Conservation (phyloP, 1,140 invertebrate species). For the Plutomurus gul region DNA sequence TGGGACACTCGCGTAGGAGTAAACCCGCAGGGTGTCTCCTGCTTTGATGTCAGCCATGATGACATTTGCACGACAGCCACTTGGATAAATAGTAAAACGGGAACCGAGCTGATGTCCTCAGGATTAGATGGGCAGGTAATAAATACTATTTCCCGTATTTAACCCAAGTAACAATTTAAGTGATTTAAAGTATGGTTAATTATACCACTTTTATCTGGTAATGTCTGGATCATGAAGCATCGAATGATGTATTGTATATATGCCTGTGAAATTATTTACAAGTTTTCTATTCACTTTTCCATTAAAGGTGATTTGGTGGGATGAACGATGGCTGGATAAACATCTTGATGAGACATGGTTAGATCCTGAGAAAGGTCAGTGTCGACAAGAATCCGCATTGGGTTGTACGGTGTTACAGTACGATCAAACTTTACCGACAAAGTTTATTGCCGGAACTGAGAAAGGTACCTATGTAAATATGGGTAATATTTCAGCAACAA, state of each 20-base stretch:
- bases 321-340: slow-evolving; percentile 78
- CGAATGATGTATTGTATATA: neutral
- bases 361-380: slow-evolving; percentile 70
- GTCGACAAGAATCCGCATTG: slow-evolving; percentile 64
- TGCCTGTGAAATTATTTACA: neutral
- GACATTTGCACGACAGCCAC: slow-evolving; percentile 76
- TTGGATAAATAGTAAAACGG: slow-evolving; percentile 84
- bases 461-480: slow-evolving; percentile 61
- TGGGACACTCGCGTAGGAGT: slow-evolving; percentile 79
- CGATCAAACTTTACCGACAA: slow-evolving; percentile 86
- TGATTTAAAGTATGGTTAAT: neutral
- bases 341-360: slow-evolving; percentile 80
- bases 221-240: neutral
- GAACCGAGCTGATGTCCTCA: slow-evolving; percentile 85
- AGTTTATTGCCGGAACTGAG: slow-evolving; percentile 78
- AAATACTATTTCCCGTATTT: neutral
- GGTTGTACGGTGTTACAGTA: slow-evolving; percentile 85
- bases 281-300: slow-evolving; percentile 1
- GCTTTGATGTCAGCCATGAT: slow-evolving; percentile 72
- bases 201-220: neutral
- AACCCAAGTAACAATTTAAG: neutral
- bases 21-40: slow-evolving; percentile 68
- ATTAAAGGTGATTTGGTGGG: slow-evolving; percentile 73
- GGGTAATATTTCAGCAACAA: neutral
- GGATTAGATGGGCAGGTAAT: slow-evolving; percentile 84